phyloP scores from a whole-genome alignment of 1,140 invertebrate species.

The Philotrypesis tridentata region DNA sequence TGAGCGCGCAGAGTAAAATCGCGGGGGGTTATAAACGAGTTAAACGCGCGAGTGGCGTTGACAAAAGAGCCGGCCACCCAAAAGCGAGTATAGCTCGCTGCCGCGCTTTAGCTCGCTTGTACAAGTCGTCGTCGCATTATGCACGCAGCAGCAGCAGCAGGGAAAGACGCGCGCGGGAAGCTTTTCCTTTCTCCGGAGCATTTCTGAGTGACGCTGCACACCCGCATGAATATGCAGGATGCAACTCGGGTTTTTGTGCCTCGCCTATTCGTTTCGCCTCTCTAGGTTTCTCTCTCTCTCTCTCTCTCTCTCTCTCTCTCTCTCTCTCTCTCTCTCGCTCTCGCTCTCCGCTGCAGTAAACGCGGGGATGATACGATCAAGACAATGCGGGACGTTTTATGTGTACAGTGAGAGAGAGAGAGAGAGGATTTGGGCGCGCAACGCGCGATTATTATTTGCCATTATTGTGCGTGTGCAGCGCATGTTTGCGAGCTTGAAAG shows the following conservation, averaged over 20 bases:
- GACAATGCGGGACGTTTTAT: background rate
- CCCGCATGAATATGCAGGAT: constrained; percentile 33
- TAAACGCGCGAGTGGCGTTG: too few relatives aligned
- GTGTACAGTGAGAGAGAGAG: too few relatives aligned
- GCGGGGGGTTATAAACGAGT: too few relatives aligned
- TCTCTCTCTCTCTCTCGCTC: background rate
- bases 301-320: too few relatives aligned
- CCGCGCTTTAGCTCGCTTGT: too few relatives aligned
- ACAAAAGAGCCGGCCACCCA: background rate
- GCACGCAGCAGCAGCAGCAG: too few relatives aligned
- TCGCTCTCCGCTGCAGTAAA: too few relatives aligned
- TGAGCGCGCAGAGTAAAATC: too few relatives aligned
- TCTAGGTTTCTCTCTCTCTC: background rate
- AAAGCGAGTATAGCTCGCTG: constrained; percentile 3
- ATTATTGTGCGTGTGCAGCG: background rate
- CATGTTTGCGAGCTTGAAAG: background rate
- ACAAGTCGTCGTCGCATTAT: too few relatives aligned
- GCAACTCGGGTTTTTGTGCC: background rate
- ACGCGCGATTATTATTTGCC: background rate
- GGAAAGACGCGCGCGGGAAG: background rate
- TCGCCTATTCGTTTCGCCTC: background rate
- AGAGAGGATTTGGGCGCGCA: background rate
- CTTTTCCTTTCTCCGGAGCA: constrained; percentile 4
- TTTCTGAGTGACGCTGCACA: constrained; percentile 14
- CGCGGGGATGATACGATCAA: background rate